Base-by-base conservation (phyloP, 1,140 invertebrate genomes). In the Pseudomyrmex dendroicus region DNA sequence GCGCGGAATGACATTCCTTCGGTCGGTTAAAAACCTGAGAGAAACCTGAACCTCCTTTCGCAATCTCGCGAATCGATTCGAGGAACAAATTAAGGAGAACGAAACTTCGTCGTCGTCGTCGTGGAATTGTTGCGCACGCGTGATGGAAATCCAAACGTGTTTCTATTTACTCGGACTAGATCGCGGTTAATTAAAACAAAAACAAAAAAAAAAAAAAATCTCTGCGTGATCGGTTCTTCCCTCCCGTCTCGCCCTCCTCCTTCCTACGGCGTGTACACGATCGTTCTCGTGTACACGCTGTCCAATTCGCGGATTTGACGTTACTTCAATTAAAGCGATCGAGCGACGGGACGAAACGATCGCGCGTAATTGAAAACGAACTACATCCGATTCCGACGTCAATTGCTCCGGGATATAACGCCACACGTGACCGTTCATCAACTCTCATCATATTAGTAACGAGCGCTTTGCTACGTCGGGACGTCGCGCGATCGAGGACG, bases 321-420 rank as follows among this genome's bases (percentile, higher is more conserved):
- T 83, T 70, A 62, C 35, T 76, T 85, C 72, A 67, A 85, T 86
- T 82, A 77, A 86, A 84, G 66, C 73, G 84, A 84, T 84, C 73
- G 46, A 73, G 25, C 64, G 67, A 25, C 59, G 46, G 25, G 9
- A 59, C 62, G 70, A 74, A 74, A 68, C 84, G 63, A 68, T 70
- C 57, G 61, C 56, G 54, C 50, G 70, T 83, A 83, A 85, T 85
- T 83, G 80, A 85, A 85, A 85, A 85, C 70, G 78, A 59, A 63
- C 50, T 73, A 22, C 72, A 63, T 54, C 35, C 61, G 68, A 74
- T 63, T 56, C 52, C 48, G 44, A 50, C 46, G 50, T 54, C 56
- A 62, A 73, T 82, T 61, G 78, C 59, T 50, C 48, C 13, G 78
- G 25, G 68, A 63, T 73, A 73, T 56, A 73, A 82, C 17, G 48